A percentile compares a stretch with the other conserved stretches of the same genome.
Evolutionary conservation across 2,797 vertebrate species (phyloP).

Genomic region (Diplodus puntazzo): DNA sequence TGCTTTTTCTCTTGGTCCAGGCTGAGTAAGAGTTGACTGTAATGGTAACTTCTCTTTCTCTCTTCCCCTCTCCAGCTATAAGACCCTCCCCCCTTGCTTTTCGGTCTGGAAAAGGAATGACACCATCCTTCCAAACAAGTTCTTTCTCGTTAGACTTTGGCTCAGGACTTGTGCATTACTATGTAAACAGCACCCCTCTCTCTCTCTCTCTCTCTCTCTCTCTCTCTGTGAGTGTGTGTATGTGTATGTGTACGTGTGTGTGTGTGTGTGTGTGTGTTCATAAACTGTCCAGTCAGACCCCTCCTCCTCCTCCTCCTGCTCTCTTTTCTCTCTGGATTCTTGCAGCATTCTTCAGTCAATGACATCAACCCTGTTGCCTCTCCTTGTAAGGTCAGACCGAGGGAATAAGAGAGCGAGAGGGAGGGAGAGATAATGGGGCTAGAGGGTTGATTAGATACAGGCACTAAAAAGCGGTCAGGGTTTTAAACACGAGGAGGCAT

Average conservation of each 20-base stretch:
- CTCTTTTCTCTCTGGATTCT: conserved; percentile 83
- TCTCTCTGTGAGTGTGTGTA: conserved; percentile 32
- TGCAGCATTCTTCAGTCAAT: conserved; percentile 89
- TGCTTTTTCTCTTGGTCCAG: conserved; percentile 56
- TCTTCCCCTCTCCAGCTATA: conserved; percentile 73
- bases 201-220: conserved; percentile 44
- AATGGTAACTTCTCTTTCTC: conserved; percentile 75
- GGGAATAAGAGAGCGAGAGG: conserved; percentile 77
- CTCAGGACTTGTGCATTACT: conserved; percentile 78
- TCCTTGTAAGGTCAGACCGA: conserved; percentile 90
- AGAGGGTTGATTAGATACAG: conserved; percentile 85
- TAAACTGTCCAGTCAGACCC: conserved; percentile 70
- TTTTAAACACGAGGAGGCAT: conserved; percentile 54
- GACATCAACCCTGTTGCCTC: conserved; percentile 89
- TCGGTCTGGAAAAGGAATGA: conserved; percentile 85
- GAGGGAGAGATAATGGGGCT: conserved; percentile 83
- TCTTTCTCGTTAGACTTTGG: conserved; percentile 84
- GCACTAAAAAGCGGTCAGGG: conserved; percentile 66
- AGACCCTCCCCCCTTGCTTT: conserved; percentile 82
- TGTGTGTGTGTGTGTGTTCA: conserved; percentile 51
- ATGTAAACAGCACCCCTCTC: conserved; percentile 79
- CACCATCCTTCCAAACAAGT: conserved; percentile 88
- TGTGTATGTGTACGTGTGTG: conserved; percentile 11
- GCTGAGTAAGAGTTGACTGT: conserved; percentile 68
- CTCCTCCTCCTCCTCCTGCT: conserved; percentile 55